Percentiles rank a stretch among this genome's conserved stretches.
phyloP scores from a whole-genome alignment of 2,888 invertebrate genomes.

The Ornithoptera priamus region DNA sequence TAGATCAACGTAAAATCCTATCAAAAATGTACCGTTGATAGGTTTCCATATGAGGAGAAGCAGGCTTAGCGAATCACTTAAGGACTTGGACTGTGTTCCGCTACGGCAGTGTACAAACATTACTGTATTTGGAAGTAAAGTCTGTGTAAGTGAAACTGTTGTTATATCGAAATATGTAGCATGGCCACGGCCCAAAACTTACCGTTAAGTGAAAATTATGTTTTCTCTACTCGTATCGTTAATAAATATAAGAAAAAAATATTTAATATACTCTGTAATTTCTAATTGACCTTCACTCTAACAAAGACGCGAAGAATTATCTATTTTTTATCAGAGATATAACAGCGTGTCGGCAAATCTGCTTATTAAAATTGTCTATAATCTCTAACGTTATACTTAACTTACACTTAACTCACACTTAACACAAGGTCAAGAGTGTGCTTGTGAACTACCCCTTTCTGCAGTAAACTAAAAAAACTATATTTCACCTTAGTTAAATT shows the following conservation, averaged over 20 bases:
- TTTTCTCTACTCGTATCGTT: not conserved
- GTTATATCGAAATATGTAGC: not conserved
- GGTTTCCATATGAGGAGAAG: too few species aligned
- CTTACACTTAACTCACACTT: not conserved
- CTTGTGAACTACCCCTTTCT: not conserved
- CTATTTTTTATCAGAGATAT: not conserved
- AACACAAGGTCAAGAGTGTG: not conserved
- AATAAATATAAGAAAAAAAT: not conserved
- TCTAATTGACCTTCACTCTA: not conserved
- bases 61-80: too few species aligned
- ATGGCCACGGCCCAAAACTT: not conserved
- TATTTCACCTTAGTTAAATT: too few species aligned
- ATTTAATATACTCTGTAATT: not conserved
- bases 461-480: too few species aligned
- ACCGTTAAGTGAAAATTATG: not conserved
- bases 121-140: too few species aligned
- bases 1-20: too few species aligned
- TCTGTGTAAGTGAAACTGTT: too few species aligned
- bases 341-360: not conserved
- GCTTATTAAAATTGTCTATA: not conserved
- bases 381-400: too few species aligned
- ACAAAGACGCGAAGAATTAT: not conserved
- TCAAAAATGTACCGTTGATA: too few species aligned
- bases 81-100: too few species aligned
- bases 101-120: too few species aligned